Evolutionary conservation across 2,888 invertebrate genomes (phyloP), one percentile per base, ranked within the genome.

Genomic region (Odontothrips loti): DNA sequence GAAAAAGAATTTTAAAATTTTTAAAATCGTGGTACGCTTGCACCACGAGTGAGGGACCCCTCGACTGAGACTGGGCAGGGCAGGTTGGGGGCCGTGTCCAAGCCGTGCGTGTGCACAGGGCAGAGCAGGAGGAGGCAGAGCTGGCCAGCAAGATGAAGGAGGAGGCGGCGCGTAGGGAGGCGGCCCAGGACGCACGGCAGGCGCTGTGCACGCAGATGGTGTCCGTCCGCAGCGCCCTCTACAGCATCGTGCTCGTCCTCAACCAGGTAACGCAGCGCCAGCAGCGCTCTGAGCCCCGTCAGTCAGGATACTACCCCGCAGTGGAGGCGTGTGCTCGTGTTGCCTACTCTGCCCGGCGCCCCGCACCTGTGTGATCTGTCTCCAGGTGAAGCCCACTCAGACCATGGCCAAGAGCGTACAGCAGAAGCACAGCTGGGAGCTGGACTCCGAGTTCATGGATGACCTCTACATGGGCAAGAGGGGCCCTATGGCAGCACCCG

Each of bases 181-280:
- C 23, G 23, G 68, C 68, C 27, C 68, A 23, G 23, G 68, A 23
- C 68, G 68, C 23, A 10, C 23, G 27, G 27, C 68, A 75, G 68
- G 23, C n/a, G 68, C 68, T 75, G 27, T 75, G 68, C 68, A 75
- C 68, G 68, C 27, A 75, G 23, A 75, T 75, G 68, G 68, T 75
- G 27, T 8, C 68, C 11, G 68, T 75, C 11, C 68, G 68, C 27
- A 75, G 27, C 23, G 68, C 68, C 23, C 68, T 75, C 23, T 75
- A 27, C 68, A 27, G 68, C 68, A 75, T 75, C 68, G 27, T 75
- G 23, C 11, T 75, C 68, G 68, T 75, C 27, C 68, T 75, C 68
- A 75, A 75, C 68, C 68, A 75, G 68, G 58, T 58, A 51, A 51
- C 3, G 51, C n/a, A n/a, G n/a, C n/a, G n/a, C n/a, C n/a, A n/a